phyloP scores from a whole-genome alignment of 1,140 invertebrate species.

The Nylanderia fulva region DNA sequence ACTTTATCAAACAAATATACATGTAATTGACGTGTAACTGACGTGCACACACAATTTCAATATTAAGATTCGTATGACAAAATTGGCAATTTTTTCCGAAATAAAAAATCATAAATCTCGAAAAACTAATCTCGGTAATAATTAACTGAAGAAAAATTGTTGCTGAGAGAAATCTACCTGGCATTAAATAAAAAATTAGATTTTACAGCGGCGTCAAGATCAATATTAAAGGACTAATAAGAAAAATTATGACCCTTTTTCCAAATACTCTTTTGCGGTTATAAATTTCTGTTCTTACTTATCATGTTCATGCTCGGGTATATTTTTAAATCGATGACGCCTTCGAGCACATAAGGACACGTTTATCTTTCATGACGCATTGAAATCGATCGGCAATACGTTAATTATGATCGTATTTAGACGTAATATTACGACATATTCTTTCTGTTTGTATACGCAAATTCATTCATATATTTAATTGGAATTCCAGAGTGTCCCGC shows the following conservation, averaged over 20 bases:
- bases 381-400: background rate
- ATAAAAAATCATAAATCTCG: too few species aligned
- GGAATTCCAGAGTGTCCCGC: too few species aligned
- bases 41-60: background rate
- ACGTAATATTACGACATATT: background rate
- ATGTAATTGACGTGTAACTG: background rate
- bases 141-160: background rate
- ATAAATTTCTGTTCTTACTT: background rate
- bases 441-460: too few species aligned
- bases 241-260: background rate
- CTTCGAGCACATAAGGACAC: background rate
- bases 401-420: conserved; percentile 6
- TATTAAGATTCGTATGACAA: background rate
- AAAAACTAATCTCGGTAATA: background rate
- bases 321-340: background rate
- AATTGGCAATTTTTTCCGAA: too few species aligned
- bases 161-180: background rate
- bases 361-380: background rate
- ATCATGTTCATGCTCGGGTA: too few species aligned
- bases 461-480: too few species aligned
- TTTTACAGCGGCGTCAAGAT: background rate
- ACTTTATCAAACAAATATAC: background rate
- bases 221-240: background rate
- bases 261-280: background rate
- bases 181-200: background rate